Conservation (phyloP, 2,888 invertebrate genomes). For the Temnothorax ravouxi region DNA sequence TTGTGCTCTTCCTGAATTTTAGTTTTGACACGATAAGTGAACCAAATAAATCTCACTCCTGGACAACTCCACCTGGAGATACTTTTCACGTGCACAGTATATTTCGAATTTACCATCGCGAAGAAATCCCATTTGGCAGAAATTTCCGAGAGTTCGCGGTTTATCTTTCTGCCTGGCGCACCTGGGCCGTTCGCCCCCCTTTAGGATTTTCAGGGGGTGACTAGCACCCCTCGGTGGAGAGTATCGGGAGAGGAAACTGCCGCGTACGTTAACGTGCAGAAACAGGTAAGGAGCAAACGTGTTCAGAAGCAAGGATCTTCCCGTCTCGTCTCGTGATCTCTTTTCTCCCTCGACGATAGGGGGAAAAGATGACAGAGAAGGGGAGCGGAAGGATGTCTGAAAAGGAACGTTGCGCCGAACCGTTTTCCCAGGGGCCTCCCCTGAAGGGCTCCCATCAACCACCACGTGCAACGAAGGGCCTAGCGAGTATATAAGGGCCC, state of each 20-base stretch:
- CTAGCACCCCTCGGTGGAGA: constrained; percentile 16
- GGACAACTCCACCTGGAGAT: background rate
- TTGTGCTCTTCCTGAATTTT: background rate
- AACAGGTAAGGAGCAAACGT: constrained; percentile 48
- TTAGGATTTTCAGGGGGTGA: constrained; percentile 28
- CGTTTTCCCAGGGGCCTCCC: constrained; percentile 47
- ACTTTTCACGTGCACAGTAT: background rate
- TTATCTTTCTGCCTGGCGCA: constrained; percentile 34
- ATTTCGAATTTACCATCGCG: background rate
- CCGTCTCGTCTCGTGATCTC: constrained; percentile 24
- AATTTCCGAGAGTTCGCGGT: constrained; percentile 5
- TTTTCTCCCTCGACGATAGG: constrained; percentile 52
- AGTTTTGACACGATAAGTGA: background rate
- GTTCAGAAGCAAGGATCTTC: constrained; percentile 27
- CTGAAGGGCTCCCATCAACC: constrained; percentile 29
- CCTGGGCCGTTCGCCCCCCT: constrained; percentile 38
- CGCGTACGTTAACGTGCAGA: constrained; percentile 18
- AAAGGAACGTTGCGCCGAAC: constrained; percentile 33
- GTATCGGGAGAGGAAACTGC: constrained; percentile 7
- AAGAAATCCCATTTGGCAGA: background rate
- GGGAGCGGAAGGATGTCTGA: constrained; percentile 38
- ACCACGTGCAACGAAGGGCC: constrained; percentile 23
- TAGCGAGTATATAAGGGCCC: constrained; percentile 45
- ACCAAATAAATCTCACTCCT: constrained; percentile 15
- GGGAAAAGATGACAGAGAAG: constrained; percentile 38